Evolutionary conservation across 2,113 vertebrate species (phyloP), one percentile per base, ranked within the genome.

Genomic region (Erythrocebus patas): DNA sequence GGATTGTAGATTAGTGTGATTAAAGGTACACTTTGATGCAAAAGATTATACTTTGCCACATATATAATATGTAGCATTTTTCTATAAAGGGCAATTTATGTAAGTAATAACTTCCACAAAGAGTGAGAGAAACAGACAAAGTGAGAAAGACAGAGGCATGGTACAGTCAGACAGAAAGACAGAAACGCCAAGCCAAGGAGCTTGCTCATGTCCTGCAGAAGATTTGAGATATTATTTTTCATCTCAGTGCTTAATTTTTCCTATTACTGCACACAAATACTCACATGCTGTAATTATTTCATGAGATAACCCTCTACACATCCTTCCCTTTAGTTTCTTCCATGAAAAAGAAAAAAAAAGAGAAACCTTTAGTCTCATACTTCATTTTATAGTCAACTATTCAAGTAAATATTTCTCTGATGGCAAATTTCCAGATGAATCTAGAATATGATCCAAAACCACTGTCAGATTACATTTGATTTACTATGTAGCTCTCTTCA

Each of bases 41-140:
- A 97, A 98, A 98, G 92, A 93, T 95, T 98, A 97, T 97, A 98
- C 95, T 97, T 87, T 95, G 97, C 97, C 97, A 99, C 97, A 98
- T 97, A 98, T 95, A 97, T 96, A 94, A 89, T 98, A 98, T 96
- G 95, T 90, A 97, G 98, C 97, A 98, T 86, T 97, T 96, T 91
- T 97, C 97, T 98, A 98, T 40, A 20, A 96, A 93, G 82, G 90
- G 55, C 9, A 79, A 95, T 81, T 95, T 81, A 92, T 82, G 70
- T 73, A 98, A 98, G 93, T 75, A 91, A 91, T 78, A 92, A 90
- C 91, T 97, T 97, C 82, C 10, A 96, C 22, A 91, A 48, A 0
- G 52, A 98, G 91, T 32, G 11, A 93, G 8, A 86, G 61, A 93
- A 57, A 93, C 12, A 92, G 79, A 89, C 27, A 89, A 82, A 94